Evolutionary conservation across 2,888 invertebrate species (phyloP).

Genomic region (Diarsia dahlii): DNA sequence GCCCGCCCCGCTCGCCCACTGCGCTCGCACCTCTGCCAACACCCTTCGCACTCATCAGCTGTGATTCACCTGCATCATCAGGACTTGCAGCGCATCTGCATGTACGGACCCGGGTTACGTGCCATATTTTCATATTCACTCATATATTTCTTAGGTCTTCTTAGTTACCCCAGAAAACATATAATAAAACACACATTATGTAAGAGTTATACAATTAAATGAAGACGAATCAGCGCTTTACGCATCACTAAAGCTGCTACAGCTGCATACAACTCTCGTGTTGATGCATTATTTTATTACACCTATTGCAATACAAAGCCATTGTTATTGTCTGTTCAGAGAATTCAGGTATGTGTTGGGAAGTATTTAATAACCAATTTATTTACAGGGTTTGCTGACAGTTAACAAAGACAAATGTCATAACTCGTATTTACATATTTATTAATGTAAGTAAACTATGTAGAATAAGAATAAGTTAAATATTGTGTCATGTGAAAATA

Average conservation of each 20-base stretch:
- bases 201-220: slow-evolving; percentile 59
- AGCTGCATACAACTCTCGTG: slow-evolving; percentile 22
- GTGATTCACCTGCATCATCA: slow-evolving; percentile 83
- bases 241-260: slow-evolving; percentile 36
- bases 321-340: slow-evolving; percentile 2
- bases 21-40: slow-evolving; percentile 87
- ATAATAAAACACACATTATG: slow-evolving; percentile 51
- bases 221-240: slow-evolving; percentile 41
- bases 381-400: not conserved
- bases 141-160: slow-evolving; percentile 33
- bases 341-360: slow-evolving; percentile 7
- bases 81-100: slow-evolving; percentile 65
- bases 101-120: slow-evolving; percentile 9
- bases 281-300: slow-evolving; percentile 36
- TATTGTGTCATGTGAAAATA: not conserved
- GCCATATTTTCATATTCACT: slow-evolving; percentile 35
- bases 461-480: not conserved
- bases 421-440: not conserved
- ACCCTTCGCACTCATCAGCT: slow-evolving; percentile 88
- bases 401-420: not conserved
- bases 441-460: not conserved
- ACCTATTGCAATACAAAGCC: slow-evolving; percentile 1
- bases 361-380: slow-evolving; percentile 1
- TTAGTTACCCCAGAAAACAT: slow-evolving; percentile 39
- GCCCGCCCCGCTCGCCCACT: slow-evolving; percentile 90